Conservation (phyloP, 2,113 vertebrate genomes). For the Poecilia latipinna region DNA sequence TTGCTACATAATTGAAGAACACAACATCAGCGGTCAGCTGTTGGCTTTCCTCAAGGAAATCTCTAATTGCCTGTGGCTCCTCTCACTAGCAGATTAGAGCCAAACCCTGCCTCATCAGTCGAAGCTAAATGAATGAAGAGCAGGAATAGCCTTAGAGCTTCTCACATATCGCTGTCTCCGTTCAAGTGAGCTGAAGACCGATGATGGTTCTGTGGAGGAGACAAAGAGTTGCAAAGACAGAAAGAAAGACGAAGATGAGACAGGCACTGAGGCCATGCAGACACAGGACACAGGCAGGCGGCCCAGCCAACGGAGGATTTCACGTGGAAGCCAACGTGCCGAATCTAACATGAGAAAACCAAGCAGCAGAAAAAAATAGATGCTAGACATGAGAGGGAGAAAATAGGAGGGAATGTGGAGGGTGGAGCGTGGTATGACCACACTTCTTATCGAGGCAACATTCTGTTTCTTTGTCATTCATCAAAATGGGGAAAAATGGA, state of each 20-base stretch:
- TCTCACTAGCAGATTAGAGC: constrained; percentile 36
- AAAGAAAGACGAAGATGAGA: constrained; percentile 21
- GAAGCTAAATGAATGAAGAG: constrained; percentile 54
- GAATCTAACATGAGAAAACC: constrained; percentile 23
- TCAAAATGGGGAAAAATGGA: no score
- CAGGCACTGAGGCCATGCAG: constrained; percentile 48
- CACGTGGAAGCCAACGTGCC: constrained; percentile 71
- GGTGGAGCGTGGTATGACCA: no score
- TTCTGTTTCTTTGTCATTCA: no score
- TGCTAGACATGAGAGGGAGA: constrained; percentile 13
- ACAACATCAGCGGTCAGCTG: constrained; percentile 33
- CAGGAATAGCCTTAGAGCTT: constrained; percentile 20
- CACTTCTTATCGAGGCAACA: no score
- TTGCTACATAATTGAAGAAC: constrained; percentile 62
- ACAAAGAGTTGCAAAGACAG: constrained; percentile 14
- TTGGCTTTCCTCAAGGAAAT: constrained; percentile 52
- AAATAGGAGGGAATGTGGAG: no score
- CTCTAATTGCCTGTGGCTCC: constrained; percentile 40
- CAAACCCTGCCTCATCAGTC: constrained; percentile 40
- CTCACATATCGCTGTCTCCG: not conserved
- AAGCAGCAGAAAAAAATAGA: not conserved
- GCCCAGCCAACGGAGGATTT: constrained; percentile 35
- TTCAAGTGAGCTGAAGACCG: constrained; percentile 1
- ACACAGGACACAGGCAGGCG: constrained; percentile 44
- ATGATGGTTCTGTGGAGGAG: constrained; percentile 19